Conservation (phyloP, 2,797 vertebrate species). For the Margarornis squamiger region DNA sequence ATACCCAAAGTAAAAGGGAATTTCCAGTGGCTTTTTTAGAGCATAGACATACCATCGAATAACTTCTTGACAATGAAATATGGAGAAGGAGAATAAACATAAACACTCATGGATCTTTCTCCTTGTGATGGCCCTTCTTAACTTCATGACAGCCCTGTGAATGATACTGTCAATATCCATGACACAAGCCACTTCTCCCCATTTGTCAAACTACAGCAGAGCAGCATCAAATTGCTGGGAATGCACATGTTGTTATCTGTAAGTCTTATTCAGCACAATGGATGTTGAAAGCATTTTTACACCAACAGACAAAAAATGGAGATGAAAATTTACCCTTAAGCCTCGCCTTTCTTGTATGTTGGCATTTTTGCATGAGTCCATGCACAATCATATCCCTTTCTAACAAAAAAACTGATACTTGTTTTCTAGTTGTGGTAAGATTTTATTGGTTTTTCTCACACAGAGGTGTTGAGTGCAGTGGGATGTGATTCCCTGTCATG, state of each 20-base stretch:
- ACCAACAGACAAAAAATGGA: neutral
- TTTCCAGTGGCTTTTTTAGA: neutral
- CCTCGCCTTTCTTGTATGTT: neutral
- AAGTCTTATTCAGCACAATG: neutral
- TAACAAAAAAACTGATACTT: neutral
- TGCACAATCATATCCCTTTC: neutral
- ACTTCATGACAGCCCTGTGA: conserved; percentile 30
- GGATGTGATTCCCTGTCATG: neutral
- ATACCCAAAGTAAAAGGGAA: neutral
- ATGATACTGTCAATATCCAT: conserved; percentile 44
- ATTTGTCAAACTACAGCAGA: conserved; percentile 38
- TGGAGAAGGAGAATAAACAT: conserved; percentile 6
- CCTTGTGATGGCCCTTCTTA: conserved; percentile 10
- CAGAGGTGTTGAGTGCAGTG: neutral
- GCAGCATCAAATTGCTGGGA: neutral
- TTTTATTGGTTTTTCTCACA: neutral
- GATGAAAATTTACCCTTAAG: neutral
- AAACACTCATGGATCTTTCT: conserved; percentile 42
- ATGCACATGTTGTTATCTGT: neutral
- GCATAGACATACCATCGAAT: neutral
- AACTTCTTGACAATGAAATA: conserved; percentile 37
- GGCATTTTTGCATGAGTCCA: neutral
- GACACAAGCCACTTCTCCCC: conserved; percentile 26
- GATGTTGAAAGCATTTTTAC: neutral
- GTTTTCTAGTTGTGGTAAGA: neutral